Conservation (phyloP, 2,888 invertebrate species). For the Nomada goodeniana region DNA sequence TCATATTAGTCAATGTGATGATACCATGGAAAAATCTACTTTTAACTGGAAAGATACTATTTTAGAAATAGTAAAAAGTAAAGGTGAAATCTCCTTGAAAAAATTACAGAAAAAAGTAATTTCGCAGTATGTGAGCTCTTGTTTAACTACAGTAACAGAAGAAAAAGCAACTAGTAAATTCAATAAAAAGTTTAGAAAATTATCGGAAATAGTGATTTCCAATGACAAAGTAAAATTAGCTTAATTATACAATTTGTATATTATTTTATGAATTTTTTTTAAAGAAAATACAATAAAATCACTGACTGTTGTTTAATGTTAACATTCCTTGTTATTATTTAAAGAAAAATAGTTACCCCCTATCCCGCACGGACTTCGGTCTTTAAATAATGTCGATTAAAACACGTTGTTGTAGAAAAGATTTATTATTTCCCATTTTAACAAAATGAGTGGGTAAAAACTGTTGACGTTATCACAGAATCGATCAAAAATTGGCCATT, state of each 20-base stretch:
- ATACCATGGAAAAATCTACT: constrained; percentile 44
- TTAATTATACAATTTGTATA: constrained; percentile 32
- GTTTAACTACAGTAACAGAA: constrained; percentile 85
- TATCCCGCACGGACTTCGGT: not conserved
- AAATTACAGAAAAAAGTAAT: constrained; percentile 92
- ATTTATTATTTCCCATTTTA: constrained; percentile 25
- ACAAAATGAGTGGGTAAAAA: constrained; percentile 6
- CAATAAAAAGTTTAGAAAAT: constrained; percentile 89
- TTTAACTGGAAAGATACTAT: constrained; percentile 79
- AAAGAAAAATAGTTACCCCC: not conserved
- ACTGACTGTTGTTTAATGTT: constrained; percentile 11
- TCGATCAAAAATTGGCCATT: constrained; percentile 23
- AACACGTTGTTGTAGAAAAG: constrained; percentile 9
- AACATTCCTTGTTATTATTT: not conserved
- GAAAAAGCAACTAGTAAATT: constrained; percentile 90
- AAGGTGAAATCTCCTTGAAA: constrained; percentile 89
- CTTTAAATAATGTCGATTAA: not conserved
- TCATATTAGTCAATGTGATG: constrained; percentile 21
- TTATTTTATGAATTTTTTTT: not conserved
- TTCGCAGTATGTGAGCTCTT: constrained; percentile 86
- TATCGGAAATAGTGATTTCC: constrained; percentile 87
- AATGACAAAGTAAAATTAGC: constrained; percentile 86
- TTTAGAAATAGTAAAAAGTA: constrained; percentile 76
- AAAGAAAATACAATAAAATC: not conserved
- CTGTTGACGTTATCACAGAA: constrained; percentile 19